Conservation (phyloP, 2,113 vertebrate species). For the Indri indri region DNA sequence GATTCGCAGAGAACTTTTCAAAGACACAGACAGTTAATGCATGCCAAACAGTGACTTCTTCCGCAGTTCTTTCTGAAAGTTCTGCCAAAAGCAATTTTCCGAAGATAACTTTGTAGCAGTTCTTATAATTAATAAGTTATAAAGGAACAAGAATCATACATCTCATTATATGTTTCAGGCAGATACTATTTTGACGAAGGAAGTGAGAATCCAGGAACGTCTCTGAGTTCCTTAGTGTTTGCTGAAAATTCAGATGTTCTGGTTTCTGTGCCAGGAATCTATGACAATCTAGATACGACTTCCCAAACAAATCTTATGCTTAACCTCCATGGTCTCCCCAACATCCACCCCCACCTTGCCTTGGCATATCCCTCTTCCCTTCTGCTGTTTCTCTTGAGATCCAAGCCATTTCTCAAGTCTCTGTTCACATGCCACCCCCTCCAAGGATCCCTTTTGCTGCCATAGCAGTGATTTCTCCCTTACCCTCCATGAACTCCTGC, state of each 20-base stretch:
- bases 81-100: slow-evolving; percentile 27
- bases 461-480: background rate
- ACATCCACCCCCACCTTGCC: fast-evolving
- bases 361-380: background rate
- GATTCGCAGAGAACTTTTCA: background rate
- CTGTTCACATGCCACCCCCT: background rate
- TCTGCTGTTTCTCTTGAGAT: background rate
- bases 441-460: background rate
- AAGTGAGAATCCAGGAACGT: background rate
- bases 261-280: background rate
- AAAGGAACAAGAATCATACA: background rate
- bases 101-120: background rate
- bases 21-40: background rate
- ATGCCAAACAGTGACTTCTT: slow-evolving; percentile 40
- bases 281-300: background rate
- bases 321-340: background rate
- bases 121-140: slow-evolving; percentile 30
- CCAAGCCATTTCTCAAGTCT: background rate
- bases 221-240: background rate
- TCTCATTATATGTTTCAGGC: background rate
- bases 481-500: background rate
- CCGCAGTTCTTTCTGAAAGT: background rate
- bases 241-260: background rate
- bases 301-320: background rate
- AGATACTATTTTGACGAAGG: background rate